Evolutionary conservation across 2,888 invertebrate genomes (phyloP).

Genomic region (Drosophila diplacantha): DNA sequence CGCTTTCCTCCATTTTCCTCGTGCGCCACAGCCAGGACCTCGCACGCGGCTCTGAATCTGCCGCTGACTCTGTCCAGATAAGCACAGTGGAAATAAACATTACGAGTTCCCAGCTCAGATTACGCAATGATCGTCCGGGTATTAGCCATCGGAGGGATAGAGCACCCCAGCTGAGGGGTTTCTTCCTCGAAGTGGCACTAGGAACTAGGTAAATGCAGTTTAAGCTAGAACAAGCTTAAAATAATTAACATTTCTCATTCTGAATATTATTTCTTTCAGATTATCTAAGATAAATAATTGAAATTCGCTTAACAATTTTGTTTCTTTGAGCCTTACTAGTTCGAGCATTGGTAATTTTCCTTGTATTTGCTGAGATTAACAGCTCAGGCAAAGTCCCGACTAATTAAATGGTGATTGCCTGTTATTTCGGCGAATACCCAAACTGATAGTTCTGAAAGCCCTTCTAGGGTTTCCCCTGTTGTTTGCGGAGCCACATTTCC

Average conservation of each 20-base stretch:
- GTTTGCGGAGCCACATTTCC: slow-evolving; percentile 13
- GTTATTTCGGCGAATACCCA: neutral
- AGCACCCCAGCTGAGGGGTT: neutral
- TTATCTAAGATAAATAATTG: too few species aligned
- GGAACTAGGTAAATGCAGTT: neutral
- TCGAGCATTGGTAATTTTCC: neutral
- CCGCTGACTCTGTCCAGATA: slow-evolving; percentile 52
- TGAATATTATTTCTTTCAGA: neutral
- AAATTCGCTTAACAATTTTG: too few species aligned
- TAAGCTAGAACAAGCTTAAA: neutral
- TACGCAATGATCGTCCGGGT: slow-evolving; percentile 54
- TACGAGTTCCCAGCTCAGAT: slow-evolving; percentile 38
- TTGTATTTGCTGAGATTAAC: neutral
- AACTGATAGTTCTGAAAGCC: slow-evolving; percentile 16
- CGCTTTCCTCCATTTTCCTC: slow-evolving; percentile 59
- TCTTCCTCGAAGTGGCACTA: too few species aligned
- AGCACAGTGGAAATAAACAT: slow-evolving; percentile 70
- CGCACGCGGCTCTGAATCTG: slow-evolving; percentile 26
- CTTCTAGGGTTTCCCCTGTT: slow-evolving; percentile 8
- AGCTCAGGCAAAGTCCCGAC: neutral
- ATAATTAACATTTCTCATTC: neutral
- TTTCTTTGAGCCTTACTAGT: neutral
- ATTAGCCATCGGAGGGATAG: slow-evolving; percentile 39
- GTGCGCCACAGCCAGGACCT: slow-evolving; percentile 33
- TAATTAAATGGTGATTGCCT: slow-evolving; percentile 6